These are phyloP conservation scores for Pyrgus malvae DNA, from an alignment of 2,888 invertebrate genomes.

Conservation along the genomic window DNA sequence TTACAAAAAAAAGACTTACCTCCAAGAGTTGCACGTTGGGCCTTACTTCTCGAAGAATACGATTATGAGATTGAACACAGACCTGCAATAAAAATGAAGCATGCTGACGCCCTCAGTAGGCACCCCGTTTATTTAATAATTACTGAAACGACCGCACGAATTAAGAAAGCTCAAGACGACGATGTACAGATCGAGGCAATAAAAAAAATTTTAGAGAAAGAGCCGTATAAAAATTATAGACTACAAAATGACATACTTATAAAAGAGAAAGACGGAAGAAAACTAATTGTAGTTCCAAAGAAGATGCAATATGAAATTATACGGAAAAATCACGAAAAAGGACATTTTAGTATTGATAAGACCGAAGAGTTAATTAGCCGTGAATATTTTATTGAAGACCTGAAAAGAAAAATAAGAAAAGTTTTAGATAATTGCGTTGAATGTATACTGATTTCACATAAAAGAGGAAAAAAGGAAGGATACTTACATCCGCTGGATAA, in stretches of 20 bases:
- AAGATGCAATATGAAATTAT: constrained; percentile 44
- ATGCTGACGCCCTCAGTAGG: constrained; percentile 38
- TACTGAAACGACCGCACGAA: constrained; percentile 10
- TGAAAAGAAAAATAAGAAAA: too few relatives aligned
- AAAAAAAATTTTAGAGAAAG: constrained; percentile 31
- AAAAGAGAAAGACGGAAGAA: constrained; percentile 29
- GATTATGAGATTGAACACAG: neutral
- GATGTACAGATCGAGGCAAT: constrained; percentile 27
- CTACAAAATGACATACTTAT: constrained; percentile 19
- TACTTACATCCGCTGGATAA: constrained; percentile 45
- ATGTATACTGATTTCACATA: constrained; percentile 30
- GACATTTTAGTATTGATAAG: constrained; percentile 36
- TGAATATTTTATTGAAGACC: too few relatives aligned
- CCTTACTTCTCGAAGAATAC: neutral
- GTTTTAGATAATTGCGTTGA: constrained; percentile 31
- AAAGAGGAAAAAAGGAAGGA: constrained; percentile 43
- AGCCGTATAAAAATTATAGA: constrained; percentile 29
- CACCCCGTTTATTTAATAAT: constrained; percentile 31
- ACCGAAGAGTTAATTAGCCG: constrained; percentile 34
- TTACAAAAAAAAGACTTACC: constrained; percentile 33
- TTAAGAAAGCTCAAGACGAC: constrained; percentile 32
- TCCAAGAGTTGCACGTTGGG: constrained; percentile 34
- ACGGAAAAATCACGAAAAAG: constrained; percentile 33
- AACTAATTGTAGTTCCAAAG: constrained; percentile 34
- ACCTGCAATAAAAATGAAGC: constrained; percentile 27